Evolutionary conservation across 1,140 invertebrate genomes (phyloP).

Genomic region (Zaprionus camerounensis): DNA sequence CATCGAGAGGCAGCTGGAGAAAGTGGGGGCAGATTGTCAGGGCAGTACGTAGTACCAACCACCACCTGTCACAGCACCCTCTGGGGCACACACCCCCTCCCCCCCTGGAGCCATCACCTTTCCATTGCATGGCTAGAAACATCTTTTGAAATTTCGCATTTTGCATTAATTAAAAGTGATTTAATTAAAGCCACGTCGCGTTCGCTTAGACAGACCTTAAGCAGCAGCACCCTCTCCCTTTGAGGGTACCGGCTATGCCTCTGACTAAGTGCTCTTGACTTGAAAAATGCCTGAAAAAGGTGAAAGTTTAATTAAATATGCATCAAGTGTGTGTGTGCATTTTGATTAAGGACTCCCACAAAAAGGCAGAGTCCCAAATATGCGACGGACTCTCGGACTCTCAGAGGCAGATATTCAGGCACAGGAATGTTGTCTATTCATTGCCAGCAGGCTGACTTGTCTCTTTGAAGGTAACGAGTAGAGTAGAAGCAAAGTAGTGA

Average conservation of each 20-base stretch:
- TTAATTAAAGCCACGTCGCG: conserved; percentile 74
- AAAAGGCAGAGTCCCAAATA: conserved; percentile 19
- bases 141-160: conserved; percentile 79
- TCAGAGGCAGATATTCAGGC: conserved; percentile 6
- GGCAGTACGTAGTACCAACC: neutral
- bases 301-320: conserved; percentile 79
- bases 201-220: conserved; percentile 49
- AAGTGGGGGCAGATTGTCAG: neutral
- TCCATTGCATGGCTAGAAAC: conserved; percentile 19
- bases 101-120: neutral
- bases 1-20: neutral
- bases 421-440: conserved; percentile 4
- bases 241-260: neutral
- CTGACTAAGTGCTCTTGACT: conserved; percentile 59
- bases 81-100: neutral
- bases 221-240: neutral
- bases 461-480: neutral
- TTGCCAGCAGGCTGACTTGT: neutral
- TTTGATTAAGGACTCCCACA: conserved; percentile 44
- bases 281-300: conserved; percentile 51
- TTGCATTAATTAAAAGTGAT: conserved; percentile 83
- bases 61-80: conserved; percentile 2
- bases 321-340: conserved; percentile 58
- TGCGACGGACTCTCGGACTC: neutral
- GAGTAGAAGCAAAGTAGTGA: neutral